Evolutionary conservation across 2,888 invertebrate genomes (phyloP).

Genomic region (Diarsia brunnea): DNA sequence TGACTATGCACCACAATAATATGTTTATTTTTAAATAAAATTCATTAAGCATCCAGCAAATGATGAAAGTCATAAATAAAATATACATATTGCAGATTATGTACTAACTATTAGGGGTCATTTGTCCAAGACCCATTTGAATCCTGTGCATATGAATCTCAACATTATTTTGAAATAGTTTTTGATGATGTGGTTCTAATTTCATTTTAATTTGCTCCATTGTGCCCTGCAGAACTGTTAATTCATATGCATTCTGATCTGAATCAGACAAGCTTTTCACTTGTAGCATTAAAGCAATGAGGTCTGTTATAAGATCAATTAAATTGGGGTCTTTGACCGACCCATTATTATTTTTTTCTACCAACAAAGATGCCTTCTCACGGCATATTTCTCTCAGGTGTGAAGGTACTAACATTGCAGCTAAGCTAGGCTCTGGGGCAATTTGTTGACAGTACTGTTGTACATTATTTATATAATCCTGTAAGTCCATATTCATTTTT

Average conservation of each 20-base stretch:
- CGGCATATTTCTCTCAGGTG: slow-evolving; percentile 96
- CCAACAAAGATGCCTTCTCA: slow-evolving; percentile 95
- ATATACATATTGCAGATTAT: slow-evolving; percentile 65
- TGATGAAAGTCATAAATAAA: slow-evolving; percentile 31
- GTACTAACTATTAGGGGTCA: slow-evolving; percentile 78
- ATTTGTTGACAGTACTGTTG: slow-evolving; percentile 96
- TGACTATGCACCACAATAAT: slow-evolving; percentile 53
- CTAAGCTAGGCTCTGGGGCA: slow-evolving; percentile 96
- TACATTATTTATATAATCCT: slow-evolving; percentile 96
- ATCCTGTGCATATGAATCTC: slow-evolving; percentile 98
- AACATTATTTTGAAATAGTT: slow-evolving; percentile 96
- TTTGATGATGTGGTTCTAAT: slow-evolving; percentile 94
- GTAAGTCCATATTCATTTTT: slow-evolving; percentile 96
- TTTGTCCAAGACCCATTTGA: slow-evolving; percentile 93
- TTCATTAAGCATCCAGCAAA: slow-evolving; percentile 50
- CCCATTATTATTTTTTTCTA: slow-evolving; percentile 93
- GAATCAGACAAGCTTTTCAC: slow-evolving; percentile 95
- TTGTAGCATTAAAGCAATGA: slow-evolving; percentile 97
- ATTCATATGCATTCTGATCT: slow-evolving; percentile 97
- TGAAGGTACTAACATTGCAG: slow-evolving; percentile 96
- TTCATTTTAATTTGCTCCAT: slow-evolving; percentile 96
- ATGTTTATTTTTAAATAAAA: slow-evolving; percentile 42
- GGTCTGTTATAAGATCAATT: slow-evolving; percentile 95
- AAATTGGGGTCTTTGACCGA: slow-evolving; percentile 92
- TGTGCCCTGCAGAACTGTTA: slow-evolving; percentile 97